phyloP scores from a whole-genome alignment of 2,888 invertebrate genomes.

The Ochropleura leucogaster region DNA sequence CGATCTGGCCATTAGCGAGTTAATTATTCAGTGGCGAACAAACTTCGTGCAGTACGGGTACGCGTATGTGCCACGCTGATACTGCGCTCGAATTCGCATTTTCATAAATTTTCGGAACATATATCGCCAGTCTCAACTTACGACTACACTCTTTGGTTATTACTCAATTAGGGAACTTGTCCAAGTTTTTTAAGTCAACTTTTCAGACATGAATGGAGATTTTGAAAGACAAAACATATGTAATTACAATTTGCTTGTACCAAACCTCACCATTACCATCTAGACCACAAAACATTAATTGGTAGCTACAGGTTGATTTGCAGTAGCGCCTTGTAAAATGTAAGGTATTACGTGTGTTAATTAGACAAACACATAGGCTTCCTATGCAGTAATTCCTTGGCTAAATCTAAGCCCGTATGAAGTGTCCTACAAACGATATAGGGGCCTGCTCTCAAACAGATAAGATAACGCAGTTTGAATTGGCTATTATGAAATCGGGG shows the following conservation, averaged over 20 bases:
- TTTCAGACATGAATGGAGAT: not conserved
- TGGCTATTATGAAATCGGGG: slow-evolving; percentile 59
- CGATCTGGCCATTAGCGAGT: slow-evolving; percentile 86
- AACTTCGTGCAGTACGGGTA: slow-evolving; percentile 69
- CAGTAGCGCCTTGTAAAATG: not conserved
- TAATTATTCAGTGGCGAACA: slow-evolving; percentile 84
- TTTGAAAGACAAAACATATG: not conserved
- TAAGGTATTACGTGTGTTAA: not conserved
- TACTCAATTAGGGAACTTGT: slow-evolving; percentile 49
- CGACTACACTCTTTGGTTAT: slow-evolving; percentile 27
- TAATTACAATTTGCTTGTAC: not conserved
- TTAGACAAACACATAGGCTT: slow-evolving; percentile 13
- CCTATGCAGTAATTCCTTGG: slow-evolving; percentile 42
- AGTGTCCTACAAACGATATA: slow-evolving; percentile 52
- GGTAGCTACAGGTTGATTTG: not conserved
- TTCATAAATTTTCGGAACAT: slow-evolving; percentile 60
- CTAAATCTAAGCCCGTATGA: slow-evolving; percentile 55
- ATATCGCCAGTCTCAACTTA: slow-evolving; percentile 39
- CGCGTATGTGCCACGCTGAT: slow-evolving; percentile 69
- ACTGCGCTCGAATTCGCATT: slow-evolving; percentile 61
- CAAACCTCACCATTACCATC: not conserved
- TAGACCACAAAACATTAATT: not conserved
- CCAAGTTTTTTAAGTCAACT: slow-evolving; percentile 13
- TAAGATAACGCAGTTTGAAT: slow-evolving; percentile 66
- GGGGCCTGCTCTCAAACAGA: slow-evolving; percentile 60